A percentile compares a stretch with the other conserved stretches of the same genome.
phyloP scores from a whole-genome alignment of 2,113 vertebrate genomes.

The Chaetodon trifascialis region DNA sequence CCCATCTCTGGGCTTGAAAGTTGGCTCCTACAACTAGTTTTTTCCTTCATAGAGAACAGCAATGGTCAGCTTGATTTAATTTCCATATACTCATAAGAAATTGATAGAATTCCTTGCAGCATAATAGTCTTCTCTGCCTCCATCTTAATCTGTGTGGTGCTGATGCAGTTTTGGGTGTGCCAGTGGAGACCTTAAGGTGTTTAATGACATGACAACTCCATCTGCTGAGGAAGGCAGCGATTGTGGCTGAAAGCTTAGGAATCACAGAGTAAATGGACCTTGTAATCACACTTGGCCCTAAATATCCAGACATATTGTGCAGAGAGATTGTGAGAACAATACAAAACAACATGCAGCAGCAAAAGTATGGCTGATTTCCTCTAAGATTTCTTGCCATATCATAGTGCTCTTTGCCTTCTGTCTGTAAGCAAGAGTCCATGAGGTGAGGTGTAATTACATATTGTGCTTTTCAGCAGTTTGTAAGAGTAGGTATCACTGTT shows the following conservation, averaged over 20 bases:
- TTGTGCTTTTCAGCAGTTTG: background rate
- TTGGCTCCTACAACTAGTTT: background rate
- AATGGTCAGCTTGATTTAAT: background rate
- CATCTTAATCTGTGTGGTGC: background rate
- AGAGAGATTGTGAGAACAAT: background rate
- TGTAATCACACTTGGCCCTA: background rate
- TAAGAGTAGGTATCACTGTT: background rate
- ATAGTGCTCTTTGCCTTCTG: background rate
- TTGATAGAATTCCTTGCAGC: background rate
- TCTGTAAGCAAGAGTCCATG: background rate
- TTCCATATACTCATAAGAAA: background rate
- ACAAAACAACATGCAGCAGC: background rate
- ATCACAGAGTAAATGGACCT: background rate
- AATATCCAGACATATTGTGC: background rate
- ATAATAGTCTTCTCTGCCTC: background rate
- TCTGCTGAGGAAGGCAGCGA: background rate
- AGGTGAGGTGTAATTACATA: constrained; percentile 17
- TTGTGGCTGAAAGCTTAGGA: background rate
- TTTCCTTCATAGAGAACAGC: background rate
- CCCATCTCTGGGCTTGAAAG: background rate
- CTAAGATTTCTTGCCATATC: background rate
- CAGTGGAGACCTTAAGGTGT: background rate
- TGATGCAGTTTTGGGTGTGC: background rate
- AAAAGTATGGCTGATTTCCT: background rate
- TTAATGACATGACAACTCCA: background rate